Base-by-base conservation (phyloP, 2,888 invertebrate species). In the Drosophila mettleri region DNA sequence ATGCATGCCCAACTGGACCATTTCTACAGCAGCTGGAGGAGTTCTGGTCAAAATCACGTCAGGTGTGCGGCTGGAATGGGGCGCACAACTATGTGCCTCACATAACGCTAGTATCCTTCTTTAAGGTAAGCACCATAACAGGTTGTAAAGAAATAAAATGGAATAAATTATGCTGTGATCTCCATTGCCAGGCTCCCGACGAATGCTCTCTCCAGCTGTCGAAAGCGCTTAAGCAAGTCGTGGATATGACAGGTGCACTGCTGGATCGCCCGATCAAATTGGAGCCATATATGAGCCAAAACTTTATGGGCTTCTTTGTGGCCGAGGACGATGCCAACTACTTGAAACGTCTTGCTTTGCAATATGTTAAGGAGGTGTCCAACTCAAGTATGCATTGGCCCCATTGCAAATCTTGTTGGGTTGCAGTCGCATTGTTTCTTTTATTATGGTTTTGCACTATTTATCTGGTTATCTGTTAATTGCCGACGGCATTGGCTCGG, bases 31-130 rank as follows among this genome's bases (percentile, higher is more conserved):
- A 96, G 86, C 78, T 92, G 43, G 94, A 95, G 51, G 94, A 94
- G 53, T 98, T 97, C 91, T 97, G 96, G 96, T 93, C 94, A 1
- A 96, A 95, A 88, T 96, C 97, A 0, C 94, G 95, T 80, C 93
- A 94, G 33, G 92, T 94, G 12, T 95, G 95, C 88, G 96, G 96
- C 7, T 97, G 97, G 96, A 98, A 98, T 93, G 96, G 97, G 22
- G 97, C 97, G 1, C 98, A 97, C 87, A 97, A 97, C 91, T 97
- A 95, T 91, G 95, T 96, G 65, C 98, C 98, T 2, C 98, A 98
- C 89, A 96, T 98, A 74, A 98, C 98, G 8, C 93, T 98, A 58
- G 96, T 97, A 59, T 96, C 97, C 14, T 97, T 97, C 92, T 98
- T 98, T 88, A 96, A 96, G 94, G 97, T 96, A 1, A 93, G 27